Evolutionary conservation across 1,140 invertebrate species (phyloP), one percentile per base, ranked within the genome.

Genomic region (Drosophila rhopaloa): DNA sequence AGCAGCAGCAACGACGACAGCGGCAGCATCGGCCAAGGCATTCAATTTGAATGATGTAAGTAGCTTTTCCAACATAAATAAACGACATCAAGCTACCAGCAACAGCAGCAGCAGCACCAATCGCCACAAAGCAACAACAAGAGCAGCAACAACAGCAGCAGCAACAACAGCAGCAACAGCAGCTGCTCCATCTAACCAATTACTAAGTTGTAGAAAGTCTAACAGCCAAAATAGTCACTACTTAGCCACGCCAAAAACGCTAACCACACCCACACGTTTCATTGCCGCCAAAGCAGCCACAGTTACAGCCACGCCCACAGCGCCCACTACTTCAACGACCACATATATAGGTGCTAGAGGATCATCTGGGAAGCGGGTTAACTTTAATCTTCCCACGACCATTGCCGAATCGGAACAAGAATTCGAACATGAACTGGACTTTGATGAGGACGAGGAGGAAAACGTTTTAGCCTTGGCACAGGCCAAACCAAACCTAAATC

Each of bases 11-110:
- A n/a, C 66, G 14, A 11, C 53, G 13, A 2, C 50, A 19, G 7
- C 48, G 3, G 6, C 65, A 32, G 4, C 65, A 11, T 6, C 66
- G 5, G 35, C 67, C 19, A 80, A 81, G 81, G 80, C 81, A 81
- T 90, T 89, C 67, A 89, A 83, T 84, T 76, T 89, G 58, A 89
- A 90, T 89, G 84, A 90, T 84, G 84, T 89, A 90, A 89, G 84
- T 90, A 89, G 84, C 77, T 73, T 62, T 76, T 83, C 67, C 66
- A 67, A 24, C 67, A 59, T 55, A 90, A 84, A 89, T 84, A 84
- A 88, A 88, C 68, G 81, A 50, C 79, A 89, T 19, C 75, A 88
- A 88, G 76, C 66, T 79, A 80, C 76, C 62, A 84, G 76, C 83
- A 86, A 13, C 53, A 84, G 43, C 75, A 76, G 19, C 63, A 78